Evolutionary conservation across 2,888 invertebrate species (phyloP).

Genomic region (Ferrisia virgata): DNA sequence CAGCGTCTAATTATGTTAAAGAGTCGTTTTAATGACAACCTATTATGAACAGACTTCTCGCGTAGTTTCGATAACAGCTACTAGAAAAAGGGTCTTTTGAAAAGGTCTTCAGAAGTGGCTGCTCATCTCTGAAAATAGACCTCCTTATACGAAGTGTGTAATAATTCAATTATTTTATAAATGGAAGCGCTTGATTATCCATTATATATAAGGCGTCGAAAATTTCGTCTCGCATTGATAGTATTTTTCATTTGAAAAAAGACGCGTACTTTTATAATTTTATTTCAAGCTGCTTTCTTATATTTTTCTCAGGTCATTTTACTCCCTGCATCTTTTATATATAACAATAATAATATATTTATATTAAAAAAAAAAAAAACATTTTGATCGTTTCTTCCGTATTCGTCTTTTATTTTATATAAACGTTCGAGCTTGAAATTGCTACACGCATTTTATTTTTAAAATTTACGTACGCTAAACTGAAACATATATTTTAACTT

Average conservation of each 20-base stretch:
- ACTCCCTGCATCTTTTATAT: not conserved
- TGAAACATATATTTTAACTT: not conserved
- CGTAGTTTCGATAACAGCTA: conserved; percentile 33
- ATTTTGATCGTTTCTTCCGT: not conserved
- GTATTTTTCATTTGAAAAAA: conserved; percentile 12
- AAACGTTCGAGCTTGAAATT: not conserved
- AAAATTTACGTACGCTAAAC: not conserved
- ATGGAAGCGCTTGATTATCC: conserved; percentile 45
- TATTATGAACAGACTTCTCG: conserved; percentile 41
- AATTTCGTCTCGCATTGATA: conserved; percentile 22
- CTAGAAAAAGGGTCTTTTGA: conserved; percentile 39
- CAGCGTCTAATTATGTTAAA: conserved; percentile 45
- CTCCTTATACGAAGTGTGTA: conserved; percentile 37
- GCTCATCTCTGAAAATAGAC: conserved; percentile 38
- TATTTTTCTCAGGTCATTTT: not conserved
- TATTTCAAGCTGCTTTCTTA: not conserved
- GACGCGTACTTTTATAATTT: not conserved
- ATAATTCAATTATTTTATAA: conserved; percentile 45
- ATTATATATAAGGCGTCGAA: conserved; percentile 35
- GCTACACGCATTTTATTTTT: not conserved
- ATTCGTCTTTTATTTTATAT: not conserved
- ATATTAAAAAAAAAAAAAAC: too few species aligned
- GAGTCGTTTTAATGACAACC: conserved; percentile 46
- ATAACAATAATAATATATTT: too few species aligned
- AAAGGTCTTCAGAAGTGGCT: conserved; percentile 43